A percentile compares a stretch with the other conserved stretches of the same genome.
These are phyloP conservation scores for Notothenia rossii DNA, from an alignment of 2,113 vertebrate species.

Conservation along the genomic window DNA sequence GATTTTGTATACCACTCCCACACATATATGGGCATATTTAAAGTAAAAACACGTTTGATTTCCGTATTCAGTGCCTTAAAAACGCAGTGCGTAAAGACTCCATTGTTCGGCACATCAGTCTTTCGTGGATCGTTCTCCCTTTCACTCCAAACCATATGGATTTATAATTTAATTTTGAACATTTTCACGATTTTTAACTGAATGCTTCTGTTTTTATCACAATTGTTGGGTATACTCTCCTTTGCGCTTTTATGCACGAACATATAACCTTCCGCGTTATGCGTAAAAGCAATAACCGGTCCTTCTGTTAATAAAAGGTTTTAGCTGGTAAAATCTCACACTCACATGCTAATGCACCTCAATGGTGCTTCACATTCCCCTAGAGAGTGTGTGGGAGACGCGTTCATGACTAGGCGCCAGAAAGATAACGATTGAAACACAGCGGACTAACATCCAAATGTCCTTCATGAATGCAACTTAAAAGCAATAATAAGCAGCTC, in stretches of 20 bases:
- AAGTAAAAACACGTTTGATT: background rate
- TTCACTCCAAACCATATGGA: too few species aligned
- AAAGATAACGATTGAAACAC: slow-evolving; percentile 17
- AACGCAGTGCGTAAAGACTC: slow-evolving; percentile 18
- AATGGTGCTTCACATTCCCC: slow-evolving; percentile 33
- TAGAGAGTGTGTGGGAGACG: slow-evolving; percentile 33
- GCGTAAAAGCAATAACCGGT: slow-evolving; percentile 1
- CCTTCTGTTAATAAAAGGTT: background rate
- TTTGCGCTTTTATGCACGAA: slow-evolving; percentile 43
- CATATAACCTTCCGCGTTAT: background rate
- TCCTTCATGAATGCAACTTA: background rate
- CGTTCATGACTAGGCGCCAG: slow-evolving; percentile 45
- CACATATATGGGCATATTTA: background rate
- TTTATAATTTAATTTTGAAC: background rate
- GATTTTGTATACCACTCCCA: background rate
- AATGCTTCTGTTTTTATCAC: background rate
- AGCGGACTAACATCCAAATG: background rate
- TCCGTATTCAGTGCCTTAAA: background rate
- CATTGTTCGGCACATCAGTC: background rate
- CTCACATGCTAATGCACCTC: slow-evolving; percentile 26
- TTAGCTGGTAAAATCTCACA: slow-evolving; percentile 28
- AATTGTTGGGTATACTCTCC: background rate
- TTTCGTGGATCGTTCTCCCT: background rate
- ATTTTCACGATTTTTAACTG: too few species aligned
- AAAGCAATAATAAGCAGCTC: background rate